phyloP scores from a whole-genome alignment of 2,888 invertebrate species.

The Hoplodrina ambigua region DNA sequence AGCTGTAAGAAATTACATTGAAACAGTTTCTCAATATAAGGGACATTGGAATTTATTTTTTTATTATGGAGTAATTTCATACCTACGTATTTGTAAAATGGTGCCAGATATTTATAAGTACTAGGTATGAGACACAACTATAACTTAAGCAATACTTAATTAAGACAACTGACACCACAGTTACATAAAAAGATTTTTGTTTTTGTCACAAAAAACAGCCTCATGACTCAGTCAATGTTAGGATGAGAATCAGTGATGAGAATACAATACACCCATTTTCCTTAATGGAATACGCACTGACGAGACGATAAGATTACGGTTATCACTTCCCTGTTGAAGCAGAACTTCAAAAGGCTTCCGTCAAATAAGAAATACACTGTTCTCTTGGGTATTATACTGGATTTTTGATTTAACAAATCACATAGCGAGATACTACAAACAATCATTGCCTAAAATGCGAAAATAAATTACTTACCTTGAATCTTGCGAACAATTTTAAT shows the following conservation, averaged over 20 bases:
- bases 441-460: not conserved
- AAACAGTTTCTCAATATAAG: not conserved
- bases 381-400: not conserved
- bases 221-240: conserved; percentile 19
- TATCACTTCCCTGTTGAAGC: conserved; percentile 6
- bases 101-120: not conserved
- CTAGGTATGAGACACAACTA: not conserved
- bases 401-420: conserved; percentile 8
- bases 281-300: conserved; percentile 18
- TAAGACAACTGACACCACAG: not conserved
- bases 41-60: not conserved
- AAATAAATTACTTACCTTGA: conserved; percentile 56
- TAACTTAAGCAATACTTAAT: not conserved
- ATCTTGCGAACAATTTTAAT: conserved; percentile 39
- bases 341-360: not conserved
- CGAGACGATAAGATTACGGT: conserved; percentile 12
- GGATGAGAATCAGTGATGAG: not conserved
- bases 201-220: not conserved
- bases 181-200: not conserved
- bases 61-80: not conserved
- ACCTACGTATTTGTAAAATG: not conserved
- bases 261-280: conserved; percentile 39
- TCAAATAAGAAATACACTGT: not conserved
- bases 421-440: not conserved
- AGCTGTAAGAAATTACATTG: no score